These are phyloP conservation scores for Stigmatopora nigra DNA, from an alignment of 2,113 vertebrate genomes.

Conservation along the genomic window DNA sequence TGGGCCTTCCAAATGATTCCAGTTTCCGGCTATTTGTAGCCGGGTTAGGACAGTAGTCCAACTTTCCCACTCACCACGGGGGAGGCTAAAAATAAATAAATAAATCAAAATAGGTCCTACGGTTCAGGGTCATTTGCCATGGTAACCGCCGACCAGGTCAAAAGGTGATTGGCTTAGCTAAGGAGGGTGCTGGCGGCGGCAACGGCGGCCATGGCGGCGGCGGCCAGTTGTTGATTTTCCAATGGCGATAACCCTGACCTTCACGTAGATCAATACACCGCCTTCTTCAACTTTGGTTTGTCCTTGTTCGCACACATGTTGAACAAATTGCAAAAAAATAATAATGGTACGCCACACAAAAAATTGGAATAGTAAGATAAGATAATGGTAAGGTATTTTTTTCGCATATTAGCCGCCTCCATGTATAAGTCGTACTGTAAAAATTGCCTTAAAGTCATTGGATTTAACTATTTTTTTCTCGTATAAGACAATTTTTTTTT, in stretches of 20 bases:
- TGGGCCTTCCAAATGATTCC: no score
- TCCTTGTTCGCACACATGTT: conserved; percentile 54
- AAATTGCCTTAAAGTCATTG: no score
- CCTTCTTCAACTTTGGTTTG: conserved; percentile 69
- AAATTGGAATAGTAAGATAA: conserved; percentile 3
- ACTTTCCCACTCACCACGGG: conserved; percentile 18
- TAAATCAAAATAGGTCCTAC: conserved; percentile 34
- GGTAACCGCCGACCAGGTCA: conserved; percentile 59
- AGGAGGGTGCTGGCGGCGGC: conserved; percentile 60
- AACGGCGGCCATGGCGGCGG: no score
- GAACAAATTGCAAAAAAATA: conserved; percentile 36
- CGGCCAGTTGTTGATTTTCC: conserved; percentile 68
- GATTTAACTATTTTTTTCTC: no score
- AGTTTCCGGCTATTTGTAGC: no score
- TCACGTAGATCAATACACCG: conserved; percentile 62
- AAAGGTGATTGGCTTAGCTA: conserved; percentile 58
- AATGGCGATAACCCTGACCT: conserved; percentile 60
- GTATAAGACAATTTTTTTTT: no score
- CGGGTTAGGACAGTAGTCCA: neutral
- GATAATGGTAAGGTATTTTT: neutral
- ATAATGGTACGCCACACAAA: conserved; percentile 28
- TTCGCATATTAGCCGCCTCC: no score
- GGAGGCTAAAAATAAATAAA: conserved; percentile 16
- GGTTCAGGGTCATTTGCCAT: conserved; percentile 62
- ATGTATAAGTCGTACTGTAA: no score